phyloP scores from a whole-genome alignment of 2,888 invertebrate species.

The Watsonalla cultraria region DNA sequence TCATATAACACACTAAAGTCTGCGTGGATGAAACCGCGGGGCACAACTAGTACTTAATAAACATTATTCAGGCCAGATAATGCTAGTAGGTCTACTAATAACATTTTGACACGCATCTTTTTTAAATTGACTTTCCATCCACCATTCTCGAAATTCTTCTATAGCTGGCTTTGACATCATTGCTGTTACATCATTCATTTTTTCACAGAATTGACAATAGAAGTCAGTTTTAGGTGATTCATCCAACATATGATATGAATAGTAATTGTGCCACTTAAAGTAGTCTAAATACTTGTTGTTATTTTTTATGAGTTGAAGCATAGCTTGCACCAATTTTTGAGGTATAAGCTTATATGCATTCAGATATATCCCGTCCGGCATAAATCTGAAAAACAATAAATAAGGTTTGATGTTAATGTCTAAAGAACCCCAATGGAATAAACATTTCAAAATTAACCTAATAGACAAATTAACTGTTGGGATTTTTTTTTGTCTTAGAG shows the following conservation, averaged over 20 bases:
- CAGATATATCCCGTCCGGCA: background rate
- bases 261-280: constrained; percentile 34
- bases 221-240: constrained; percentile 25
- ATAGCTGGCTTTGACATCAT: background rate
- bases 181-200: constrained; percentile 17
- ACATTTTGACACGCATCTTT: background rate
- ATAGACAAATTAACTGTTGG: too few relatives aligned
- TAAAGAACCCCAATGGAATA: too few relatives aligned
- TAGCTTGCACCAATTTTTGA: background rate
- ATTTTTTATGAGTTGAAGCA: background rate
- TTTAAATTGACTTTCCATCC: background rate
- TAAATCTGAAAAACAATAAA: background rate
- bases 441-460: too few relatives aligned
- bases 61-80: background rate
- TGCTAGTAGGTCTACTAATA: background rate
- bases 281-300: constrained; percentile 17
- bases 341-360: background rate
- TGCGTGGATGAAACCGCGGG: too few relatives aligned
- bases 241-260: constrained; percentile 21
- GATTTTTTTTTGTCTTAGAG: too few relatives aligned
- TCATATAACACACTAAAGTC: too few relatives aligned
- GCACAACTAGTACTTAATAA: too few relatives aligned
- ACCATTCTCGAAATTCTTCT: background rate
- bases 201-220: constrained; percentile 30
- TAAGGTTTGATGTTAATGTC: too few relatives aligned